Evolutionary conservation across 2,888 invertebrate genomes (phyloP), one percentile per base, ranked within the genome.

Genomic region (Acronicta psi): DNA sequence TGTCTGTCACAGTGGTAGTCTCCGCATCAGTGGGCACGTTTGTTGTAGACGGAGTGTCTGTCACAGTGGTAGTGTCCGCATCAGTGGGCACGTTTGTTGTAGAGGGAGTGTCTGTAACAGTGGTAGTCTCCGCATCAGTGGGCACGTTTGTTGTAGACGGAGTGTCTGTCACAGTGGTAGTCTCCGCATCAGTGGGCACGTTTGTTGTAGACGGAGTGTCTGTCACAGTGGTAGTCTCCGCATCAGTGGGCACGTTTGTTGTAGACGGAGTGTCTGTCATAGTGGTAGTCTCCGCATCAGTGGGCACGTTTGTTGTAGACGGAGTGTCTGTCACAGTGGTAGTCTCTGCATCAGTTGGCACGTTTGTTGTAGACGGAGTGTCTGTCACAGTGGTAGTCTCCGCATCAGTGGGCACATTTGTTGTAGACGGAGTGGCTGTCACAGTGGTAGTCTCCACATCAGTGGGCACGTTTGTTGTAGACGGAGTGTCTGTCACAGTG

Each of bases 381-480:
- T n/a, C 25, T 0, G 43, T 31, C 3, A 44, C 31, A 18, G 59
- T 45, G 11, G 43, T 45, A 18, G 49, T 11, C 23, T 53, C 53
- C 9, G 53, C 50, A 11, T 29, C 11, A 6, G 34, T 25, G 2
- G 41, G 18, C 16, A 29, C 45, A 14, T n/a, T 16, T n/a, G 34
- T 29, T 29, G 55, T 31, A 16, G 60, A 40, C 0, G 44, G 14
- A 5, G 54, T 14, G 7, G 25, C 13, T 8, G 40, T 45, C 0
- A 44, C 50, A 7, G 59, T 25, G 14, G 44, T 41, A 14, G 49
- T 38, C 17, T 53, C 55, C 17, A 41, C 47, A 2, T 29, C 11
- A 3, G 51, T 45, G 0, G 45, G 6, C 5, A 29, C 47, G 10
- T 7, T 49, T 2, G 31, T n/a, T 7, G 55, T 44, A 1, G 52